Evolutionary conservation across 1,140 invertebrate genomes (phyloP).

Genomic region (Diorhabda sublineata): DNA sequence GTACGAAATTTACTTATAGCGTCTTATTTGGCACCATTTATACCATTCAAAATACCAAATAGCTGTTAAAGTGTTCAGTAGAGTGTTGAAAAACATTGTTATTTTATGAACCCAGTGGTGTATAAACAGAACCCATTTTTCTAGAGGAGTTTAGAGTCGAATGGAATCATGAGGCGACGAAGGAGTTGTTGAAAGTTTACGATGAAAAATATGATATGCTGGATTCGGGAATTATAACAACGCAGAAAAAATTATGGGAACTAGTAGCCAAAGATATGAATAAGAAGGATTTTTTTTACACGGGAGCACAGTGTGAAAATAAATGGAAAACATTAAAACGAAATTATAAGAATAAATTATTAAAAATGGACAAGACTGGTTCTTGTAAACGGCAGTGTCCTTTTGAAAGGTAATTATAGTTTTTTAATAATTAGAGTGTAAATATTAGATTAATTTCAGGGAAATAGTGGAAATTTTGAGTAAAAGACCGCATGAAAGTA

Average conservation of each 20-base stretch:
- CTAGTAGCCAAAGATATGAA: conserved; percentile 12
- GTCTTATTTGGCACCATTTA: too few relatives aligned
- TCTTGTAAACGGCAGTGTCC: conserved; percentile 12
- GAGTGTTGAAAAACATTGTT: too few relatives aligned
- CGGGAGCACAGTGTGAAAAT: conserved; percentile 14
- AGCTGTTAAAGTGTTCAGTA: too few relatives aligned
- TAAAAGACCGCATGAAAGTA: conserved; percentile 14
- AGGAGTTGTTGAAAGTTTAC: conserved; percentile 15
- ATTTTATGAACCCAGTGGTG: too few relatives aligned
- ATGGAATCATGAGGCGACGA: conserved; percentile 16
- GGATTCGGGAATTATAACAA: conserved; percentile 16
- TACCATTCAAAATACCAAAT: too few relatives aligned
- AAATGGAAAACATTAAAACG: conserved; percentile 19
- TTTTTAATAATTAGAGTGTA: neutral
- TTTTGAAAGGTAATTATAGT: conserved; percentile 10
- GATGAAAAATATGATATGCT: conserved; percentile 18
- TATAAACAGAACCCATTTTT: neutral
- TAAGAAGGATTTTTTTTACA: conserved; percentile 12
- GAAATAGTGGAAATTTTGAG: conserved; percentile 16
- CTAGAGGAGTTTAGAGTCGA: conserved; percentile 14
- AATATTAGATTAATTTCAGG: conserved; percentile 1
- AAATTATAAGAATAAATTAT: conserved; percentile 6
- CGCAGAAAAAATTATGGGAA: conserved; percentile 18
- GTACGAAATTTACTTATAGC: too few relatives aligned
- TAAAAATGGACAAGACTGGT: conserved; percentile 3